Evolutionary conservation across 2,888 invertebrate species (phyloP), one percentile per base, ranked within the genome.

Genomic region (Crocallis elinguaria): DNA sequence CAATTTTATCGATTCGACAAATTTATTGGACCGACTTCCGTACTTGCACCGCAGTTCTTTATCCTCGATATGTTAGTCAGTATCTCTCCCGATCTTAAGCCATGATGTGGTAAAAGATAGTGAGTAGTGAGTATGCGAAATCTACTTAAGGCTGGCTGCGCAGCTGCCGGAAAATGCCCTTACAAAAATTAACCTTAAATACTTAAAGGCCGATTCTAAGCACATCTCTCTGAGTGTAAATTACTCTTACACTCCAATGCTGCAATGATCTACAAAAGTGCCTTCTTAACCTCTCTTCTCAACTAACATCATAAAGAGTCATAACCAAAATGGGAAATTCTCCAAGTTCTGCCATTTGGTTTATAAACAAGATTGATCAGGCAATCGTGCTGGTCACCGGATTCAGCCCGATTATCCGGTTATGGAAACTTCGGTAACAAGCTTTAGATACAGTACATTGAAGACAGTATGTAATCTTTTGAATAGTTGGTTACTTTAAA

Each of bases 341-440:
- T 11, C n/a, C 23, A 59, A 63, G 51, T 63, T 52, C 52, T 25
- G 46, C 60, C 57, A 59, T 64, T 55, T 53, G 41, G 50, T 53
- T 55, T 49, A 59, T 57, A 61, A 64, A 61, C 61, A 61, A 61
- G 64, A 64, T 61, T 64, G 64, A 64, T 64, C 64, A 59, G 57
- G 39, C 63, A 56, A 59, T 61, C 59, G 59, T 59, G 59, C 49
- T 55, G 60, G 63, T 49, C 63, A 64, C 55, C 45, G 57, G 55
- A 63, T 63, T 49, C 53, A 32, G 32, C 37, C 43, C 56, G 56
- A 50, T 57, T 51, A 57, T 57, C 51, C 51, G 48, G 46, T 51
- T 50, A 51, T 57, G 48, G 56, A 57, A 57, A 57, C 51, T 57
- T 57, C 29, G 45, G 49, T 50, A 55, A 49, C 55, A 55, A 49